A percentile compares a stretch with the other conserved stretches of the same genome.
Evolutionary conservation across 2,888 invertebrate genomes (phyloP).

Genomic region (Noctua janthina): DNA sequence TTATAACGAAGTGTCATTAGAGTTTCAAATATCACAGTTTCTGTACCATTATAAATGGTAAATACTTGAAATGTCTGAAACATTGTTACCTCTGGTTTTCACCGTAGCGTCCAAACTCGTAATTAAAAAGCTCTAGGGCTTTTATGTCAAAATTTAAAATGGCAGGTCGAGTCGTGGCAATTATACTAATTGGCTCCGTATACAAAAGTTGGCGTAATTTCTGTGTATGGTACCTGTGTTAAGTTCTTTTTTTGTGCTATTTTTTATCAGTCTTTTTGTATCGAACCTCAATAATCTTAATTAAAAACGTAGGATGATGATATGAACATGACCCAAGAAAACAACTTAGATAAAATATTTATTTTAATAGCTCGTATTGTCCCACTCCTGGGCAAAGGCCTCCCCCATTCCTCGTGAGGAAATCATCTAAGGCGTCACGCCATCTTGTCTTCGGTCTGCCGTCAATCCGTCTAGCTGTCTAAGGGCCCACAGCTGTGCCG

Average conservation of each 20-base stretch:
- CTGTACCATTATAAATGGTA: slow-evolving; percentile 31
- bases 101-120: slow-evolving; percentile 35
- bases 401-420: background rate
- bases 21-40: slow-evolving; percentile 17
- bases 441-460: background rate
- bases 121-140: slow-evolving; percentile 52
- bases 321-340: background rate
- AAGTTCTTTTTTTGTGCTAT: background rate
- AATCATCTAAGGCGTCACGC: background rate
- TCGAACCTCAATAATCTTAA: no score
- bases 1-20: slow-evolving; percentile 30
- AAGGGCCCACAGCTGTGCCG: background rate
- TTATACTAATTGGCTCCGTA: slow-evolving; percentile 55
- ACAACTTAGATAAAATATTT: background rate
- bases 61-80: slow-evolving; percentile 37
- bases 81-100: slow-evolving; percentile 46
- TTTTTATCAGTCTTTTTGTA: background rate
- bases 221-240: background rate
- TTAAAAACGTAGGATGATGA: no score
- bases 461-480: background rate
- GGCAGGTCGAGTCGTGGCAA: slow-evolving; percentile 43
- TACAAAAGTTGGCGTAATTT: slow-evolving; percentile 25
- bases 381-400: background rate
- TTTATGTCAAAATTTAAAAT: slow-evolving; percentile 49
- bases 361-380: background rate